Evolutionary conservation across 2,888 invertebrate genomes (phyloP).

Genomic region (Drosophila subsilvestris): DNA sequence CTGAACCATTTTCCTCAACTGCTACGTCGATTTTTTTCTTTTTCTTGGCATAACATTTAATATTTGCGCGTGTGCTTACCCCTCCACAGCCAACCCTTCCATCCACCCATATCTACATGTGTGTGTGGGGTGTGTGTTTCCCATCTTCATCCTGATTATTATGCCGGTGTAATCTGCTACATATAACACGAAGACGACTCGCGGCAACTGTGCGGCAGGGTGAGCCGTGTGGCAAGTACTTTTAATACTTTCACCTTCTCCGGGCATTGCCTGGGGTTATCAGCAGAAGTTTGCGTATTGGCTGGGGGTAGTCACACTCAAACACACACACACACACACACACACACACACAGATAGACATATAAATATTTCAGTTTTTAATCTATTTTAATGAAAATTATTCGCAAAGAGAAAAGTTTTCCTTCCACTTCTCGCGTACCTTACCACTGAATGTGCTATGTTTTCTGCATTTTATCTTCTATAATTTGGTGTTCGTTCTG

Average conservation of each 20-base stretch:
- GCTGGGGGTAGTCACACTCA: constrained; percentile 5
- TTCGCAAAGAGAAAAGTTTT: constrained; percentile 62
- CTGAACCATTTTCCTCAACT: constrained; percentile 34
- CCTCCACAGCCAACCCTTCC: constrained; percentile 32
- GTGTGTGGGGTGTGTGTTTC: constrained; percentile 35
- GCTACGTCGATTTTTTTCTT: constrained; percentile 30
- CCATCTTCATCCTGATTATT: constrained; percentile 71
- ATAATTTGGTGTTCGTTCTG: constrained; percentile 58
- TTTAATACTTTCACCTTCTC: constrained; percentile 76
- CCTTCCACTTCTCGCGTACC: neutral
- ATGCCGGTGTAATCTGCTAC: constrained; percentile 78
- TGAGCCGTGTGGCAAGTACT: constrained; percentile 63
- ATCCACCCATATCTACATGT: constrained; percentile 13
- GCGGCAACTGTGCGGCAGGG: constrained; percentile 37
- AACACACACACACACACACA: constrained; percentile 18
- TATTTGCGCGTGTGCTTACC: constrained; percentile 73
- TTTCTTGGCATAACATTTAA: constrained; percentile 69
- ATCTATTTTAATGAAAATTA: constrained; percentile 81
- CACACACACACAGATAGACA: constrained; percentile 15
- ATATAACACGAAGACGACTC: constrained; percentile 59
- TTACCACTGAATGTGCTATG: neutral
- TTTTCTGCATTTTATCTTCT: constrained; percentile 57
- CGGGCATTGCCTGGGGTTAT: constrained; percentile 9
- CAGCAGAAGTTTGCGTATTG: neutral
- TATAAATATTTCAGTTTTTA: constrained; percentile 81